Base-by-base conservation (phyloP, 2,113 vertebrate genomes). In the Eupsittula cactorum region DNA sequence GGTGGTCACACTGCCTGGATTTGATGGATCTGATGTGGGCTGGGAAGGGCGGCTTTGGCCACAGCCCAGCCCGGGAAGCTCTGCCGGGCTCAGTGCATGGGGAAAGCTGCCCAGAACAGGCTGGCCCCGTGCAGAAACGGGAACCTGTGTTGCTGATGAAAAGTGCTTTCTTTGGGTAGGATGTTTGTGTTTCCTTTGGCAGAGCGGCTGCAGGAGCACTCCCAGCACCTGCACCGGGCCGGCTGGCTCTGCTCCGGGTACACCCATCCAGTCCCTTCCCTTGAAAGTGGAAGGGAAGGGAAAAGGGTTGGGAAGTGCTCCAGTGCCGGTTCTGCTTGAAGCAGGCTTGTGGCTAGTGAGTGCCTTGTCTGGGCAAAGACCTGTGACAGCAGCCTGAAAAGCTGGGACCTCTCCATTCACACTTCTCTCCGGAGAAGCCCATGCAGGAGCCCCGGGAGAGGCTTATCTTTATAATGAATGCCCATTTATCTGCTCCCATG, bases 151-250 rank as follows among this genome's bases (percentile, higher is more conserved):
- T 74, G 82, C 79, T 3, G 64, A 92, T 92, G 96, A 97, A 96
- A 94, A 95, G 93, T 93, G 88, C 96, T 94, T 96, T 97, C 95
- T 96, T 92, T 91, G 82, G 85, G 88, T 70, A 59, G 92, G 92
- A 96, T 90, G 96, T 96, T 96, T 91, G 85, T 94, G 92, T 97
- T 97, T 92, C 95, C 92, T 39, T 95, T 95, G 95, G 96, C 96
- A 83, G 68, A 10, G 76, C 2, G 1, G 75, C 41, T 0, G 4
- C 33, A 2, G 92, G 88, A 96, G 55, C 3, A 11, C 70, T 88
- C 50, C 13, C 71, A 88, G 94, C 94, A 96, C 96, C 95, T 96
- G 91, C 90, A 59, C 6, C 13, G 7, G 65, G 49, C 2, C 1
- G 31, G 78, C 70, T 69, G 86, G 82, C 82, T 57, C 79, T 47